Evolutionary conservation across 1,140 invertebrate genomes (phyloP), one percentile per base, ranked within the genome.

Genomic region (Leptopilina clavipes): DNA sequence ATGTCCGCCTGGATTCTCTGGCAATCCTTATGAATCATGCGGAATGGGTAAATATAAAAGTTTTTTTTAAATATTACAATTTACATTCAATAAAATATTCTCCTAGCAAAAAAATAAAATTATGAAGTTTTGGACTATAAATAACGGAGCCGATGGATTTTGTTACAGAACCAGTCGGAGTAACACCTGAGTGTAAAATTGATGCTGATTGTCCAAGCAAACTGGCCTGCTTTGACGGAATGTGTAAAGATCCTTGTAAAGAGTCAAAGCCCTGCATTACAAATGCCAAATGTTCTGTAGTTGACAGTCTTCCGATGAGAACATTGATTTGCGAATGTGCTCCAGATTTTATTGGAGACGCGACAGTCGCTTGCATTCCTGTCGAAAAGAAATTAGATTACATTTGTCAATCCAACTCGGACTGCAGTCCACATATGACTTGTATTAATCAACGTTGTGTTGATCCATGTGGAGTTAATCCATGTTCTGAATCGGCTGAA

Each of bases 291-390:
- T 97, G 96, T 86, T 92, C 93, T 1, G 95, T 97, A 0, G 93
- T 97, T 8, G 94, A 97, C 83, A 96, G 95, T 1, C 87, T 97
- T 74, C 96, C 96, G 3, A 92, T 97, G 88, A 92, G 96, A 80
- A 97, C 96, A 17, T 96, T 97, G 93, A 93, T 95, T 56, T 98
- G 96, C 86, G 93, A 95, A 84, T 98, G 96, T 86, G 91, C 95
- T 70, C 93, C 93, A 72, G 96, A 95, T 72, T 96, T 93, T 86
- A 92, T 94, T 78, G 96, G 96, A 77, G 95, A 97, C 87, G 96
- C 96, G 10, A 95, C 96, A 80, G 92, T 94, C 72, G 93, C 94
- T 88, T 97, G 96, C 87, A 93, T 91, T 83, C 31, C 56, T 89
- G 86, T 84, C 45, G 88, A 89, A 17, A 84, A 87, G 81, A 88